Evolutionary conservation across 23 tunicate genomes (phyloP), one percentile per base, ranked within the genome.

Genomic region (Ascidia mentula): DNA sequence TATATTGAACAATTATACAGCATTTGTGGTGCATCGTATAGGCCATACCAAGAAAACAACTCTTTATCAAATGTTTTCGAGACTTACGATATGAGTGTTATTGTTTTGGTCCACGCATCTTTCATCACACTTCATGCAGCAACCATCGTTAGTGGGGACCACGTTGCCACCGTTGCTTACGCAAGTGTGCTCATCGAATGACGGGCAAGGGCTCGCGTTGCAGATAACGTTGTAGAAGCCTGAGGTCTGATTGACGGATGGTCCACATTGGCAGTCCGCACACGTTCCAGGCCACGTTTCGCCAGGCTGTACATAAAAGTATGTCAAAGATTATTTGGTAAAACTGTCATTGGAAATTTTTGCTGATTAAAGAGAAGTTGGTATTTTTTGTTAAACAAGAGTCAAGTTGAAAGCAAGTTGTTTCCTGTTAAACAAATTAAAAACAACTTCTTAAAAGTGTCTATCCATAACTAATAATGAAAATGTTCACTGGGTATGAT

Each of bases 91-190:
- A 71, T 93, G 60, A 18, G 89, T 84, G 53, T 80, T 76, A 83
- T 90, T 90, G 60, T 84, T 69, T 32, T 45, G 69, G 34, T 87
- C 92, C 5, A 93, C 72, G 71, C 98, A 93, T 40, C 79, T 70
- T 86, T 88, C 79, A 61, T 83, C 93, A 39, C 98, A 93, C 40
- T 79, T 88, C 80, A 61, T 35, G 80, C 98, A 93, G 81, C 98
- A 93, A 0, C 93, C 98, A 40, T 93, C 93, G 18, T 93, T 79
- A 34, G 89, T 87, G 76, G 82, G 86, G 5, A 84, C 98, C 40
- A 76, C 80, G 24, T 74, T 59, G 45, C 98, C 98, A 6, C 86
- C 89, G 36, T 45, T 59, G 33, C 60, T 42, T 5, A 24, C 39
- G 75, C 98, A 93, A 15, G 45, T 32, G 31, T 65, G 80, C 39